Evolutionary conservation across 2,113 vertebrate genomes (phyloP), one percentile per base, ranked within the genome.

Genomic region (Mionectes macconnelli): DNA sequence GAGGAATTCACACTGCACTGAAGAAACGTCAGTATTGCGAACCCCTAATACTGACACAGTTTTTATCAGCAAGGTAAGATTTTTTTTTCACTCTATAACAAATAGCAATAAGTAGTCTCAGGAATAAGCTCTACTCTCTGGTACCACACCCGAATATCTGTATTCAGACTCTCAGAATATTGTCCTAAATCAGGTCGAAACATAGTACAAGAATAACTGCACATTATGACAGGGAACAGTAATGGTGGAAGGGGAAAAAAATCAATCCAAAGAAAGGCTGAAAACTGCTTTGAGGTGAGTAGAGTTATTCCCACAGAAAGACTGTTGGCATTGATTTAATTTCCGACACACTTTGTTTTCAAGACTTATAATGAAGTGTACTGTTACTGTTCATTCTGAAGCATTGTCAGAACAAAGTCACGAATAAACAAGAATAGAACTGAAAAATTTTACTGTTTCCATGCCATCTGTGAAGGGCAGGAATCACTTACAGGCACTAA

Each of bases 331-430:
- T 95, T 95, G 87, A 95, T 92, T 87, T 90, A 50, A 92, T 93
- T 96, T 96, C 59, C 90, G 63, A 69, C 85, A 81, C 72, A 47
- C 55, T 93, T 96, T 94, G 73, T 67, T 95, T 96, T 91, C 87
- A 80, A 74, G 56, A 63, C 69, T 81, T 80, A 21, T 47, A 89
- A 90, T 87, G 84, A 77, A 80, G 55, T 84, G 44, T 69, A 42
- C 66, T 89, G 45, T 50, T 83, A 55, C 63, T 77, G 49, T 70
- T 87, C 6, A 4, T 73, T 96, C 67, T 77, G 45, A 76, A 88
- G 31, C 33, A 45, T 18, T 82, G 70, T 85, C 70, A 83, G 59
- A 93, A 77, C 50, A 63, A 90, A 95, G 35, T 62, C n/a, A 85
- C 55, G 82, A 83, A 87, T 86, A 86, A 91, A 52, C 67, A 94